These are phyloP conservation scores for Epinephelus fuscoguttatus DNA, from an alignment of 2,113 vertebrate species.

Conservation along the genomic window DNA sequence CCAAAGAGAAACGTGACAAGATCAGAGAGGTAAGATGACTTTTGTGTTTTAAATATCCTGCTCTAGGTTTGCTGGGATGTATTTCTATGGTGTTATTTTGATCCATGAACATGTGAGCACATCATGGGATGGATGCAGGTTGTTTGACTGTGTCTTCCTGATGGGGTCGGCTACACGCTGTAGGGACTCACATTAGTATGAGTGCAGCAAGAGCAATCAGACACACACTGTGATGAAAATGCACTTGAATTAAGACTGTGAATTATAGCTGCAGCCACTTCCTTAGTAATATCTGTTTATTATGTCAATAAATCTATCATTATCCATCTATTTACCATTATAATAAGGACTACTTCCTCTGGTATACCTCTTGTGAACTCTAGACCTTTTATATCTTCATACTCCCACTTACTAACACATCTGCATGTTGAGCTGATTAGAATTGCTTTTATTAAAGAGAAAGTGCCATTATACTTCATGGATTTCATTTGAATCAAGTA, in stretches of 20 bases:
- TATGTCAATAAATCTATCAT: background rate
- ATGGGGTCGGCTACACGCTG: background rate
- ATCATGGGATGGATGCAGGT: background rate
- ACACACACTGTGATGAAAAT: background rate
- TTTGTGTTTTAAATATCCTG: background rate
- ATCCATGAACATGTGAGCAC: background rate
- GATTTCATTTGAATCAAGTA: background rate
- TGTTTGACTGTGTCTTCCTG: background rate
- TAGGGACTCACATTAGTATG: background rate
- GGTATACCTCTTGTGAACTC: background rate
- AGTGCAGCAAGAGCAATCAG: background rate
- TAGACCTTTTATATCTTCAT: background rate
- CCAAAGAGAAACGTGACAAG: constrained; percentile 95
- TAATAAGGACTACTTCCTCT: background rate
- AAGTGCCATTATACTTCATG: background rate
- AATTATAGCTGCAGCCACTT: background rate
- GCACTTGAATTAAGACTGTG: background rate
- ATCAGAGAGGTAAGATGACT: constrained; percentile 92
- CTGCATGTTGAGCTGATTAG: background rate
- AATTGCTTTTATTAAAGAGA: background rate
- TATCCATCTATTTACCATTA: background rate
- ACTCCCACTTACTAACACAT: background rate
- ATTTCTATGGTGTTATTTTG: background rate
- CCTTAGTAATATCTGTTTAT: background rate
- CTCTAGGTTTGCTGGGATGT: background rate